Base-by-base conservation (phyloP, 2,888 invertebrate species). In the Apodemia duryi region DNA sequence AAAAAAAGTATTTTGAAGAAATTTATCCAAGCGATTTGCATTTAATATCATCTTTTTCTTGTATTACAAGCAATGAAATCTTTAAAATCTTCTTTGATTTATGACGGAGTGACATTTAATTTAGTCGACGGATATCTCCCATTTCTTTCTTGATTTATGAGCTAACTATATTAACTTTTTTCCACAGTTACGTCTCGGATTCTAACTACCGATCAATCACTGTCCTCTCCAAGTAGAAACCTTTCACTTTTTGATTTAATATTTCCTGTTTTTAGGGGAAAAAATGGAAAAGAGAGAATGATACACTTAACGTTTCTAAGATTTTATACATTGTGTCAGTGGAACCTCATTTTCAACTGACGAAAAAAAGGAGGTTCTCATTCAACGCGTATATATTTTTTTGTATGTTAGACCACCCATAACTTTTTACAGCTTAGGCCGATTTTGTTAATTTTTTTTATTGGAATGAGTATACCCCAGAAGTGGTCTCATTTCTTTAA, bases 81-180 rank as follows among this genome's bases (percentile, higher is more conserved):
- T 32, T 32, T 57, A 29, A 57, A 60, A 29, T 32, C 32, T 57
- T 41, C 13, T 64, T 61, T 70, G 70, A 74, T 74, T 72, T 69
- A 72, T 71, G 65, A 66, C 35, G 32, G 62, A 64, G 66, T 65
- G 69, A 69, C 67, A 67, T 72, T 72, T 72, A 69, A 71, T 73
- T 70, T 66, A 64, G 67, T 69, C 64, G 61, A 60, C 69, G 69
- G 73, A 72, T 70, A 68, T 72, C 72, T 68, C 65, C 62, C 66
- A 68, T 71, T 73, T 66, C 62, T 52, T 62, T 54, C 63, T 65
- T 69, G 71, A 73, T 72, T 74, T 73, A 72, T 74, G 72, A 71
- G 65, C 67, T 69, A 62, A 69, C 67, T 70, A 67, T 70, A 72
- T 70, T 70, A 69, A 69, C 68, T 66, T 68, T 70, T 64, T 63